phyloP scores from a whole-genome alignment of 2,113 vertebrate species.

The Salvelinus alpinus region DNA sequence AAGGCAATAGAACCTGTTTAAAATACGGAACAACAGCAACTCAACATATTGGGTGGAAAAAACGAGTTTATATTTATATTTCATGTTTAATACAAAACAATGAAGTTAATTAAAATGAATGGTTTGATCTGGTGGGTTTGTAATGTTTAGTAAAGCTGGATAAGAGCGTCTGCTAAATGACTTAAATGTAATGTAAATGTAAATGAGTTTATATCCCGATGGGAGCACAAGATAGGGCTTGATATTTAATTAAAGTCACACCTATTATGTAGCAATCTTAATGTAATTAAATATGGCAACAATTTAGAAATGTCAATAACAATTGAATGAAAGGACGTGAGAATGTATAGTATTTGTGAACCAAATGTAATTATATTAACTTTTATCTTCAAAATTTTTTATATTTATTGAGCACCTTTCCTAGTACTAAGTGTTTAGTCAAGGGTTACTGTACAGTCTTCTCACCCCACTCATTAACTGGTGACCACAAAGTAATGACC shows the following conservation, averaged over 20 bases:
- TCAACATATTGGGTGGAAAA: not conserved
- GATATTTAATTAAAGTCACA: slow-evolving; percentile 9
- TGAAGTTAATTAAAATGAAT: not conserved
- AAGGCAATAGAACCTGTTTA: not conserved
- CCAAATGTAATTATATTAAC: not conserved
- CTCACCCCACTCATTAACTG: not conserved
- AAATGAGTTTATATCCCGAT: slow-evolving; percentile 23
- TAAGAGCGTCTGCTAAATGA: no score
- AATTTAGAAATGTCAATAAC: no score
- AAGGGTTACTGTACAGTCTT: not conserved
- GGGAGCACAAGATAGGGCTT: slow-evolving; percentile 20
- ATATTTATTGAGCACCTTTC: not conserved
- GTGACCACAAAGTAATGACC: not conserved
- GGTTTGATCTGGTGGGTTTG: no score
- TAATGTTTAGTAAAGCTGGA: no score
- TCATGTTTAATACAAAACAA: slow-evolving; percentile 5
- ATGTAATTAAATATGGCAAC: not conserved
- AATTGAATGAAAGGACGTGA: not conserved
- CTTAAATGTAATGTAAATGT: no score
- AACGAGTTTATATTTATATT: not conserved
- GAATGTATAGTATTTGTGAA: not conserved
- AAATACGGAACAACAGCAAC: not conserved
- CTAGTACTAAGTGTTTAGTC: not conserved
- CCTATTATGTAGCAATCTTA: not conserved
- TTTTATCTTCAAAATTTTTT: not conserved